These are phyloP conservation scores for Acanthochromis polyacanthus DNA, from an alignment of 2,113 vertebrate genomes.

Conservation along the genomic window DNA sequence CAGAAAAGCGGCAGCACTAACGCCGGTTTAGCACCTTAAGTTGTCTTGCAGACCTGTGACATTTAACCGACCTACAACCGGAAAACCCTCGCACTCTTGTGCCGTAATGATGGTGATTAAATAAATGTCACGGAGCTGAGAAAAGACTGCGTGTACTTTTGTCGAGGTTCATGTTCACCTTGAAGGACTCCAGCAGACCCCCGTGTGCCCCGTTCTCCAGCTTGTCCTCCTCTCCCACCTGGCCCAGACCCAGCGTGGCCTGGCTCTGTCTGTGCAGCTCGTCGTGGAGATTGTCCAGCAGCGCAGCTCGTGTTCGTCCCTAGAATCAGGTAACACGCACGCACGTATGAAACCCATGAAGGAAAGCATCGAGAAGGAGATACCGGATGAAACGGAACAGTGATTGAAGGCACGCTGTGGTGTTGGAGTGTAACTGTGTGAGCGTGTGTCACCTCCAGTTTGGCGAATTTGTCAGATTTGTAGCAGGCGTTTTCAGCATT, in stretches of 20 bases:
- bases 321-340: slow-evolving; percentile 68
- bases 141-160: slow-evolving; percentile 5
- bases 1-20: not conserved
- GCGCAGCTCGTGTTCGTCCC: slow-evolving; percentile 91
- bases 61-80: slow-evolving; percentile 35
- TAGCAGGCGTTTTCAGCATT: slow-evolving; percentile 97
- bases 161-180: slow-evolving; percentile 85
- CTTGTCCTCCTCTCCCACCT: slow-evolving; percentile 90
- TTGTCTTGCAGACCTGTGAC: slow-evolving; percentile 45
- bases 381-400: not conserved
- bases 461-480: slow-evolving; percentile 97
- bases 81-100: slow-evolving; percentile 1
- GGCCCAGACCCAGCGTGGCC: slow-evolving; percentile 89
- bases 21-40: slow-evolving; percentile 2
- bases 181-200: slow-evolving; percentile 95
- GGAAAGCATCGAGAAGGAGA: not conserved
- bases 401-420: slow-evolving; percentile 24
- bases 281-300: slow-evolving; percentile 94
- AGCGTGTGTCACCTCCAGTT: slow-evolving; percentile 90
- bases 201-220: slow-evolving; percentile 92
- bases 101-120: slow-evolving; percentile 17
- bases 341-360: not conserved
- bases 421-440: slow-evolving; percentile 3
- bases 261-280: slow-evolving; percentile 94
- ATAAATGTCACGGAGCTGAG: slow-evolving; percentile 50